Base-by-base conservation (phyloP, 2,888 invertebrate genomes). In the Cheilosia grossa region DNA sequence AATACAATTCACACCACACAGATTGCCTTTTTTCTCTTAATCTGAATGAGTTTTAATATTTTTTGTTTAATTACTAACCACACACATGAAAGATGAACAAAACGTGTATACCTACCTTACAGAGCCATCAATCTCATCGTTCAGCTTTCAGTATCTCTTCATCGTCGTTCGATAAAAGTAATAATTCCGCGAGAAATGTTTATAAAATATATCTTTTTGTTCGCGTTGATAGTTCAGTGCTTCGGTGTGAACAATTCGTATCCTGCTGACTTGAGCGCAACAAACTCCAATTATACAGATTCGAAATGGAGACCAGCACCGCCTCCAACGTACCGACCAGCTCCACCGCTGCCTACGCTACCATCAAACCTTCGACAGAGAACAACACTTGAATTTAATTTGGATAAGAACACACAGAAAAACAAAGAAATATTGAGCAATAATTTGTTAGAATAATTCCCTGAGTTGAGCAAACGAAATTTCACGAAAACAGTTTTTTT, bases 141-240 rank as follows among this genome's bases (percentile, higher is more conserved):
- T 54, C 30, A 33, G 37, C 1, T n/a, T 54, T 54, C 30, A 54
- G 54, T 54, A 54, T 54, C 54, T 27, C n/a, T n/a, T 17, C 6
- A 17, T 17, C 21, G 9, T n/a, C 30, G 30, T 30, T 30, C 30
- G 54, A 17, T 27, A n/a, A 54, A 54, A 30, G 54, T 54, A 30
- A 17, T 30, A 6, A 10, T 30, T 17, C n/a, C 4, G 27, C 30
- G n/a, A 6, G n/a, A 54, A 54, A 54, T 54, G 54, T 54, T 30
- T 9, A n/a, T 4, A 9, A 27, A 17, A n/a, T n/a, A 54, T 9
- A 30, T 54, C 9, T 30, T 30, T 30, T 9, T 30, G 17, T 30
- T 30, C 4, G 30, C 30, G 17, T 30, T 9, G 30, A n/a, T 17
- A 4, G 37, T 13, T 13, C 37, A 37, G 37, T 37, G 17, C 27